These are phyloP conservation scores for Leptinotarsa peninsularis DNA, from an alignment of 2,888 invertebrate species.

Conservation along the genomic window DNA sequence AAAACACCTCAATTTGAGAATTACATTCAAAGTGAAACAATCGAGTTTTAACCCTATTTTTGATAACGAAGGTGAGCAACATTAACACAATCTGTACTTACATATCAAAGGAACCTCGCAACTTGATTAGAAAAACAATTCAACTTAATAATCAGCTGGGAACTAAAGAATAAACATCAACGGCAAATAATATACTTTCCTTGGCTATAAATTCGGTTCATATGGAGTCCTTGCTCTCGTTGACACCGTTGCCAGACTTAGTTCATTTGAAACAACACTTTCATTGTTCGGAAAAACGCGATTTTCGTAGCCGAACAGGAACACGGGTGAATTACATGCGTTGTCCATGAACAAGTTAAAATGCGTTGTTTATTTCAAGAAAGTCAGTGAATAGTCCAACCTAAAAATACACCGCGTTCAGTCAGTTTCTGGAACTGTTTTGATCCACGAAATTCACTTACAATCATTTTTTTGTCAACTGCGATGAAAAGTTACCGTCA, in stretches of 20 bases:
- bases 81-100: background rate
- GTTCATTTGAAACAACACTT: background rate
- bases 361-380: constrained; percentile 4
- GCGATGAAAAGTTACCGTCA: no score
- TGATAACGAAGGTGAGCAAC: background rate
- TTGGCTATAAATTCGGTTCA: constrained; percentile 5
- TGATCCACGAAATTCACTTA: background rate
- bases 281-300: constrained; percentile 1
- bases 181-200: constrained; percentile 12
- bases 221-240: constrained; percentile 20
- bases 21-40: background rate
- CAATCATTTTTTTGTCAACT: background rate
- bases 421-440: constrained; percentile 4
- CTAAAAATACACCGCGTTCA: background rate
- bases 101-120: background rate
- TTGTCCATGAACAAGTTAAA: background rate
- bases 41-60: background rate
- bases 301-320: background rate
- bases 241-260: constrained; percentile 18
- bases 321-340: background rate
- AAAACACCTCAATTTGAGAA: background rate
- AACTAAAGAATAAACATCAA: constrained; percentile 18
- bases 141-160: constrained; percentile 20
- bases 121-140: constrained; percentile 6
- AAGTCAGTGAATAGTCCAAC: background rate